Base-by-base conservation (phyloP, 2,113 vertebrate genomes). In the Prinia subflava region DNA sequence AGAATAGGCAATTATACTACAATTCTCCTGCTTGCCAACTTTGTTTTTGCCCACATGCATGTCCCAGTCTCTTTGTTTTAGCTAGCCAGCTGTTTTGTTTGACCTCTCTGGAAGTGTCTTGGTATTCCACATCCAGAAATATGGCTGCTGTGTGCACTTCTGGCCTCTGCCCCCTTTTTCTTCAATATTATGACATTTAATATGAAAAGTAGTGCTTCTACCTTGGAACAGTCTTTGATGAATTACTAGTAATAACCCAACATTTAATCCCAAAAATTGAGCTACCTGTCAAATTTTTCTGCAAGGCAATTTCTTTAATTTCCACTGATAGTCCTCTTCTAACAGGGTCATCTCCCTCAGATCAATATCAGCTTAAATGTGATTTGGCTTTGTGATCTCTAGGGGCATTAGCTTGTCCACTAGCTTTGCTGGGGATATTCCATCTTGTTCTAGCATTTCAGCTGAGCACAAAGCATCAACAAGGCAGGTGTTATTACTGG, bases 251-350 rank as follows among this genome's bases (percentile, higher is more conserved):
- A 95, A 96, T 92, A 94, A 87, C 31, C 37, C 33, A 84, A 85
- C 67, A 85, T 85, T 95, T 95, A 95, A 95, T 95, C 67, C 93
- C 79, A 87, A 76, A 89, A 81, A 76, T 79, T 79, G 84, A 62
- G 53, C 74, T 87, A 91, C 89, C 92, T 96, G 93, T 94, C 96
- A 92, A 76, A 77, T 65, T 82, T 2, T 19, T 78, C 95, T 76
- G 89, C 87, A 91, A 87, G 92, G 77, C 74, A 95, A 95, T 96
- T 91, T 83, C 80, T 94, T 87, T 91, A 94, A 95, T 94, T 96
- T 92, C 74, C 70, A 85, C 62, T 57, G 77, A 62, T 91, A 94
- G 65, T 84, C 62, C 31, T 85, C 60, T 73, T 78, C 89, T 75
- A 91, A 82, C 81, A 83, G 62, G 91, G 89, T 91, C 91, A 85